Percentiles rank a stretch among this genome's conserved stretches.
phyloP scores from a whole-genome alignment of 2,113 vertebrate species.

The Oncorhynchus nerka region DNA sequence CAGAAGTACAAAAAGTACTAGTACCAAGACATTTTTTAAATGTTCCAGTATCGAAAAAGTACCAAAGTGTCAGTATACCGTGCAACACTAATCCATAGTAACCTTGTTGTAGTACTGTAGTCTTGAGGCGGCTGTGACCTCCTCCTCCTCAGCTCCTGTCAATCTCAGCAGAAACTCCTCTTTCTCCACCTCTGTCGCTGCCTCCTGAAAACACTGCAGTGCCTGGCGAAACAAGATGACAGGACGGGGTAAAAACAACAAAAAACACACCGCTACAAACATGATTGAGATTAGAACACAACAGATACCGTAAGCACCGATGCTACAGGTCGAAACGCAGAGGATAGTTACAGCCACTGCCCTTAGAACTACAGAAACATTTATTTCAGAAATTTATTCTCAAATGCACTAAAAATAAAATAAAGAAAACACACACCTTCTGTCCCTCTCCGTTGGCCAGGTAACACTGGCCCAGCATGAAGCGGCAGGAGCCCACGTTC shows the following conservation, averaged over 20 bases:
- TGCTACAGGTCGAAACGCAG: no score
- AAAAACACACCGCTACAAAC: not conserved
- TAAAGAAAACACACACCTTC: conserved; percentile 76
- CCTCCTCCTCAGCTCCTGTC: conserved; percentile 76
- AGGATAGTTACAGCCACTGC: no score
- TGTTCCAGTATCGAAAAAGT: no score
- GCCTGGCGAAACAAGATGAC: conserved; percentile 70
- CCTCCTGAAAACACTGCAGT: conserved; percentile 89
- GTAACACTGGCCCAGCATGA: conserved; percentile 92
- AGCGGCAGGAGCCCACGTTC: conserved; percentile 90
- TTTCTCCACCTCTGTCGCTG: conserved; percentile 86
- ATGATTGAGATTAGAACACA: no score
- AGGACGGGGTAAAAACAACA: not conserved
- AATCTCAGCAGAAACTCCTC: conserved; percentile 90
- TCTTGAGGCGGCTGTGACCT: conserved; percentile 64
- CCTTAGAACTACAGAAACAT: no score
- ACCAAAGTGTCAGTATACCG: no score
- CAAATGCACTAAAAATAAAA: not conserved
- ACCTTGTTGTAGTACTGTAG: conserved; percentile 95
- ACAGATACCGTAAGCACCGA: no score
- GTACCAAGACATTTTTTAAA: no score
- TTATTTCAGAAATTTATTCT: no score
- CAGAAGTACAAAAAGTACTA: no score
- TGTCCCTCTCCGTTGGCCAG: conserved; percentile 90
- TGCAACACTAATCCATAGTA: not conserved